Conservation (phyloP, 2,888 invertebrate genomes). For the Tenthredo distinguenda region DNA sequence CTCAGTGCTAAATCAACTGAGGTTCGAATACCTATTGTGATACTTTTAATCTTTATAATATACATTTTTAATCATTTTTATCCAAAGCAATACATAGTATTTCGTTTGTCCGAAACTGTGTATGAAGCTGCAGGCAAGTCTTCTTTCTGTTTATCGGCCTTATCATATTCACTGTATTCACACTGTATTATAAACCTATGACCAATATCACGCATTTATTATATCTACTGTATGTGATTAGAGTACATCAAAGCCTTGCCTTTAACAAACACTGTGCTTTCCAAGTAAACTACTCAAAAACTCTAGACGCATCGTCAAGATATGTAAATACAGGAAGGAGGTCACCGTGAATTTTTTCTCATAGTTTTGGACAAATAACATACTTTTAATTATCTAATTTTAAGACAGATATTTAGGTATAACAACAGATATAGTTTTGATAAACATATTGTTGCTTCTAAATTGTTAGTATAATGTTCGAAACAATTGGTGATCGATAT, state of each 20-base stretch:
- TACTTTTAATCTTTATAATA: constrained; percentile 1
- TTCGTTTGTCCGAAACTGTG: constrained; percentile 9
- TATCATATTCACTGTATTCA: neutral
- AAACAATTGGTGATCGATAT: neutral
- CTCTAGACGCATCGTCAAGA: neutral
- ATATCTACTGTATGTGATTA: neutral
- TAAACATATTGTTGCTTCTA: neutral
- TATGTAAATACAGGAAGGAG: neutral
- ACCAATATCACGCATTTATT: neutral
- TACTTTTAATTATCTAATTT: neutral
- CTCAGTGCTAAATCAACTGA: neutral
- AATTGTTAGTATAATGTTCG: neutral
- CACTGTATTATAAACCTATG: too few species aligned
- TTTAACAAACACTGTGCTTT: neutral
- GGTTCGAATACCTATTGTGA: neutral
- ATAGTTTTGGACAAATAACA: neutral
- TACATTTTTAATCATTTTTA: constrained; percentile 3
- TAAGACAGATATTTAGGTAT: neutral
- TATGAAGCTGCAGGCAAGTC: neutral
- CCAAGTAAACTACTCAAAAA: neutral
- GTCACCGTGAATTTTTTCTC: neutral
- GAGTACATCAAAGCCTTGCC: neutral
- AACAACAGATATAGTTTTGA: neutral
- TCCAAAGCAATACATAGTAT: neutral
- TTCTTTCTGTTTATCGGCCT: neutral